Evolutionary conservation across 2,888 invertebrate species (phyloP), one percentile per base, ranked within the genome.

Genomic region (Athripsodes cinereus): DNA sequence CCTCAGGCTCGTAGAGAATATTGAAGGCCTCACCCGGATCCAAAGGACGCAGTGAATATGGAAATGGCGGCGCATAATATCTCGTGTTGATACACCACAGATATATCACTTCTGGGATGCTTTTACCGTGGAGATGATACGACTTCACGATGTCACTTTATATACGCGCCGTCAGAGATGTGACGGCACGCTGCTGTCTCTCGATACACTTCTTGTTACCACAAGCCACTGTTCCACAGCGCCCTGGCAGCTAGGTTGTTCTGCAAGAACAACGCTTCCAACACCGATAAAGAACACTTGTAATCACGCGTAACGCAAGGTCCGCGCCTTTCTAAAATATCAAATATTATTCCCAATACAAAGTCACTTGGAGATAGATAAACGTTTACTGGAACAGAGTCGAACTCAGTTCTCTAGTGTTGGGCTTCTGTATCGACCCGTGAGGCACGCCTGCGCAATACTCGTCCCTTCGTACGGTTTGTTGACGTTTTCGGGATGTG

Each of bases 31-130:
- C 53, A 58, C 52, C 52, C 53, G 57, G 50, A 22, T 22, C 22
- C 47, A 46, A 31, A 31, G 16, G 46, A 34, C 31, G 55, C 26
- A 40, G 40, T 40, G 40, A 13, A 16, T 40, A 40, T 40, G 40
- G 40, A 40, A 40, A 40, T 58, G 60, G 57, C 62, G 55, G 57
- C 59, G 52, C 62, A 61, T 61, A 61, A 53, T 63, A 63, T 53
- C 57, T 57, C 52, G 62, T 59, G 57, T 55, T 58, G 22, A 53
- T 55, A 49, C 76, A 26, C 76, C 75, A 76, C 69, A 75, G 78
- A 74, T 75, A 76, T 75, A 75, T 76, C 74, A 72, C 75, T 75
- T 69, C 73, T 44, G 40, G 18, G 51, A 20, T 21, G 20, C 40
- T 52, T 26, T 10, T 26, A 13, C 40, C 44, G 44, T 22, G 49